phyloP scores from a whole-genome alignment of 2,113 vertebrate genomes.

The Phaethornis superciliosus region DNA sequence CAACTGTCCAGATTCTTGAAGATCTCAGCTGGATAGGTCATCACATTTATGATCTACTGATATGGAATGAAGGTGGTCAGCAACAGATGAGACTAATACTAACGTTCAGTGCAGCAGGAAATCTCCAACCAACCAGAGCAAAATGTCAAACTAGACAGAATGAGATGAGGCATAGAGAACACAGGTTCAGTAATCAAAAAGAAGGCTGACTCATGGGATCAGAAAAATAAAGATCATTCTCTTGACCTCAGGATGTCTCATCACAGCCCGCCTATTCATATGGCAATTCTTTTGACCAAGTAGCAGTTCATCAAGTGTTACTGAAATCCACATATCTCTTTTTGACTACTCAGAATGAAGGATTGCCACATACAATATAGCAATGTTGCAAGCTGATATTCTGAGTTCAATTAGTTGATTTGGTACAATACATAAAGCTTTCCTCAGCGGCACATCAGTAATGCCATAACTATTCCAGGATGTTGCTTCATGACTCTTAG shows the following conservation, averaged over 20 bases:
- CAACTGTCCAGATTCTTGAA: not conserved
- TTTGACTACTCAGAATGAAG: not conserved
- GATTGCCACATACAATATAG: not conserved
- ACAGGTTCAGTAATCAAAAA: not conserved
- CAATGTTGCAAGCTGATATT: not conserved
- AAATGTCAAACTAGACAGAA: not conserved
- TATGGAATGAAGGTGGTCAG: not conserved
- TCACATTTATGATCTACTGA: not conserved
- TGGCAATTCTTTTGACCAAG: not conserved
- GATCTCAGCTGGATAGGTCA: not conserved
- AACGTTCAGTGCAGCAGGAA: not conserved
- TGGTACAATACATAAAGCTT: not conserved
- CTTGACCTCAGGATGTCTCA: not conserved
- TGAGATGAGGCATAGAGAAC: not conserved
- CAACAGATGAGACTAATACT: not conserved
- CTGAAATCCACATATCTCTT: not conserved
- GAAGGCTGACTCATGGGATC: not conserved
- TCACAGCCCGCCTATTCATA: not conserved
- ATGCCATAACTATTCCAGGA: not conserved
- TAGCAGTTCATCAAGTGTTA: not conserved
- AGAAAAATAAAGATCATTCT: not conserved
- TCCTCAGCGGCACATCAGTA: not conserved
- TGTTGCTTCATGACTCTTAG: constrained; percentile 6
- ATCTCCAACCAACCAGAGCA: not conserved
- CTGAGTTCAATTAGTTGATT: not conserved